A percentile compares a stretch with the other conserved stretches of the same genome.
These are phyloP conservation scores for Orthosia cruda DNA, from an alignment of 2,888 invertebrate species.

Conservation along the genomic window DNA sequence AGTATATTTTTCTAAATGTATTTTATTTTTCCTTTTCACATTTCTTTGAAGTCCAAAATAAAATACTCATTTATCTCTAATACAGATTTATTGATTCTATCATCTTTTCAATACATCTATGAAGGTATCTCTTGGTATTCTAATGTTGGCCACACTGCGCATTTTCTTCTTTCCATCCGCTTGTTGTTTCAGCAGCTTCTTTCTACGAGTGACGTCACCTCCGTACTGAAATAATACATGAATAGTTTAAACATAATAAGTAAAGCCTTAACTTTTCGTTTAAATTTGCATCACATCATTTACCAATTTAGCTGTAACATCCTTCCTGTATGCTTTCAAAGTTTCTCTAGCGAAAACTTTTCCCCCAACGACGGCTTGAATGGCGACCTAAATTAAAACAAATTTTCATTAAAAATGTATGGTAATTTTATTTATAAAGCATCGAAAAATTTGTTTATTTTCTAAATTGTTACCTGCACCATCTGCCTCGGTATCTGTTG, in stretches of 20 bases:
- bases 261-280: too few species aligned
- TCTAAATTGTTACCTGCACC: conserved; percentile 90
- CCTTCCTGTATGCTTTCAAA: conserved; percentile 97
- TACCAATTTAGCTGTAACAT: conserved; percentile 98
- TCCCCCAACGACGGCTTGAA: conserved; percentile 96
- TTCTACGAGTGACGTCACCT: conserved; percentile 97
- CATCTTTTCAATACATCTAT: conserved; percentile 96
- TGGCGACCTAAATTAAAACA: conserved; percentile 92
- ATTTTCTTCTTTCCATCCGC: conserved; percentile 98
- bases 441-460: too few species aligned
- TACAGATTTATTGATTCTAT: conserved; percentile 66
- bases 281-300: conserved; percentile 59
- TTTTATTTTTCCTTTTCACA: conserved; percentile 35
- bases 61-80: conserved; percentile 9
- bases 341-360: conserved; percentile 97
- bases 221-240: conserved; percentile 94
- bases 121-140: conserved; percentile 98
- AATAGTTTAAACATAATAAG: not conserved
- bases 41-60: not conserved
- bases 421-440: not conserved
- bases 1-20: conserved; percentile 76
- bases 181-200: conserved; percentile 97
- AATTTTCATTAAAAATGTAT: not conserved
- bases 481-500: conserved; percentile 97
- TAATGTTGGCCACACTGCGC: conserved; percentile 97